Conservation (phyloP, 1,140 invertebrate genomes). For the Paraescarpia echinospica region DNA sequence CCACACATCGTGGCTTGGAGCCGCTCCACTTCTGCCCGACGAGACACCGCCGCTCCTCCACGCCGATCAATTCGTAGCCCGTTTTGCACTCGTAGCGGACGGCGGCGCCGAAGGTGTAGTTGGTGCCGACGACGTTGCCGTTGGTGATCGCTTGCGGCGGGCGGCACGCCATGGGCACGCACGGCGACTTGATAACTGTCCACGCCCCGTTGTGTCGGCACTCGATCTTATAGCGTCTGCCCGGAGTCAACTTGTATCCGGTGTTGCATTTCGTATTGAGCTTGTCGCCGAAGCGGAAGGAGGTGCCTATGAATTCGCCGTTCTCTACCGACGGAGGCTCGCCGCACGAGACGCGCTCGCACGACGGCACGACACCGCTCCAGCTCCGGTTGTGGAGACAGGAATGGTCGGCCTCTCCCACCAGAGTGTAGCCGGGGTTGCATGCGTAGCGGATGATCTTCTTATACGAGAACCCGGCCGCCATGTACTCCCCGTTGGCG, state of each 20-base stretch:
- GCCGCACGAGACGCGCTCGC: slow-evolving; percentile 67
- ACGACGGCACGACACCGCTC: slow-evolving; percentile 79
- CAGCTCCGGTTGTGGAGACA: slow-evolving; percentile 81
- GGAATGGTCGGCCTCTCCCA: slow-evolving; percentile 73
- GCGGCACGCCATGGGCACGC: neutral
- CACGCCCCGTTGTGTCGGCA: slow-evolving; percentile 9
- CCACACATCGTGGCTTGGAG: slow-evolving; percentile 37
- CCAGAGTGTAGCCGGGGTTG: slow-evolving; percentile 71
- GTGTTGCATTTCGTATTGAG: neutral
- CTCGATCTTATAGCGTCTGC: neutral
- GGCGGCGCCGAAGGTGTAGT: slow-evolving; percentile 73
- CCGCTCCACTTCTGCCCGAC: slow-evolving; percentile 12
- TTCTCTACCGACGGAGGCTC: slow-evolving; percentile 30
- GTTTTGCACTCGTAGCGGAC: slow-evolving; percentile 76
- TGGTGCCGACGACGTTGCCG: slow-evolving; percentile 64
- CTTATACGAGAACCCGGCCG: slow-evolving; percentile 31
- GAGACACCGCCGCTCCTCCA: neutral
- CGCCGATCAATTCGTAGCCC: slow-evolving; percentile 43
- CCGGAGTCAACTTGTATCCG: neutral
- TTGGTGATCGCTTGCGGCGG: slow-evolving; percentile 13
- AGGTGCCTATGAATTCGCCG: slow-evolving; percentile 64
- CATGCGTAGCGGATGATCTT: slow-evolving; percentile 72
- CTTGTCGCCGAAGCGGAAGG: slow-evolving; percentile 67
- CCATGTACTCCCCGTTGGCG: slow-evolving; percentile 40
- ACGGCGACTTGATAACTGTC: neutral